These are phyloP conservation scores for Pardosa pseudoannulata DNA, from an alignment of 2,888 invertebrate species.

Conservation along the genomic window DNA sequence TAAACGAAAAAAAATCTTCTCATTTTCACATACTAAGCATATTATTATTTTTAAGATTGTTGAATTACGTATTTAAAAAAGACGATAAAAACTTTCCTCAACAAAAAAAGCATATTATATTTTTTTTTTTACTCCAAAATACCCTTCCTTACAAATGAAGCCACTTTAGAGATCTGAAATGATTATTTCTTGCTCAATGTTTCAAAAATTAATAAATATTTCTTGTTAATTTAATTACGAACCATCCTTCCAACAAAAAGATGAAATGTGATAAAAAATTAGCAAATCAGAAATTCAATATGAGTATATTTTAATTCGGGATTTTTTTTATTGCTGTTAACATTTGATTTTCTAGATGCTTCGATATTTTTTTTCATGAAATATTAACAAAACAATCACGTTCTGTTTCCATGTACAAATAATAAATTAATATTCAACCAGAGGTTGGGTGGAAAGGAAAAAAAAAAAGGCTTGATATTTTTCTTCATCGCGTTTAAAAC, in stretches of 20 bases:
- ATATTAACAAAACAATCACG: slow-evolving; percentile 10
- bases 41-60: no score
- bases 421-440: slow-evolving; percentile 5
- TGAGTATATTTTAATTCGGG: not conserved
- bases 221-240: not conserved
- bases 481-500: slow-evolving; percentile 3
- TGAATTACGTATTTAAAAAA: no score
- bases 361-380: not conserved
- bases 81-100: no score
- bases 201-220: slow-evolving; percentile 8
- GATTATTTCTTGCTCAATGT: not conserved
- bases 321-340: not conserved
- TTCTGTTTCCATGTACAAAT: not conserved
- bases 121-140: no score
- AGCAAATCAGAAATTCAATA: slow-evolving; percentile 12
- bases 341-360: not conserved
- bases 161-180: not conserved
- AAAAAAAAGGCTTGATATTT: not conserved
- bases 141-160: not conserved
- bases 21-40: no score
- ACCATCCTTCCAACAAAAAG: not conserved
- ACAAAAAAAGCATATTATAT: no score
- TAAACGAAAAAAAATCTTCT: no score
- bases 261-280: not conserved
- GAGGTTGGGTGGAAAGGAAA: not conserved